These are phyloP conservation scores for Macroglossus sobrinus DNA, from an alignment of 2,113 vertebrate genomes.

Conservation along the genomic window DNA sequence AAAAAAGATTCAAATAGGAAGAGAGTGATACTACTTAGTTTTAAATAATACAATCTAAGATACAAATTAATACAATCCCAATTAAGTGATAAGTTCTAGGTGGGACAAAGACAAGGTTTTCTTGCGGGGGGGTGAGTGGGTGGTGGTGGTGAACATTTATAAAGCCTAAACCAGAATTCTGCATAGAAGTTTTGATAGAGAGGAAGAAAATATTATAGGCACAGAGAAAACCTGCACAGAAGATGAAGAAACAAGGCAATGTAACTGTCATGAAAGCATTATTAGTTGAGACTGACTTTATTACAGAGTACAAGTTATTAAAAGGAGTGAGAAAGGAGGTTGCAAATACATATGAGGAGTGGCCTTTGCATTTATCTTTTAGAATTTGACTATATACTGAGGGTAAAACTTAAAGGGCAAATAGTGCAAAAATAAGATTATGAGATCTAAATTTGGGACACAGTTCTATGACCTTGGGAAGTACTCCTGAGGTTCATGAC, in stretches of 20 bases:
- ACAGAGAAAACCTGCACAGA: background rate
- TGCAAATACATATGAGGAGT: background rate
- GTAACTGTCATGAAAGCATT: background rate
- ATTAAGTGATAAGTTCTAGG: background rate
- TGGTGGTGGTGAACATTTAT: background rate
- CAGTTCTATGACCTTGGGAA: background rate
- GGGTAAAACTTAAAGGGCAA: background rate
- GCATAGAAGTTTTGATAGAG: background rate
- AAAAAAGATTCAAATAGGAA: background rate
- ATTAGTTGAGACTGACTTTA: background rate
- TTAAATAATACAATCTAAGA: background rate
- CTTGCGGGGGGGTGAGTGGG: no score
- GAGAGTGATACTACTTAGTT: background rate
- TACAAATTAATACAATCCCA: background rate
- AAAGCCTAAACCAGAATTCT: background rate
- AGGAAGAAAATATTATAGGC: background rate
- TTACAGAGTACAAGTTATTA: no score
- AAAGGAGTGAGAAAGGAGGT: background rate
- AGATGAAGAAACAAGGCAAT: background rate
- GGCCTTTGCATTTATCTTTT: background rate
- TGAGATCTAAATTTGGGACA: background rate
- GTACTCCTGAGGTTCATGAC: background rate
- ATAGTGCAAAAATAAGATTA: background rate
- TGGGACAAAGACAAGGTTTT: background rate
- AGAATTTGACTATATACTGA: background rate